phyloP scores from a whole-genome alignment of 2,888 invertebrate genomes.

The Blera fallax region DNA sequence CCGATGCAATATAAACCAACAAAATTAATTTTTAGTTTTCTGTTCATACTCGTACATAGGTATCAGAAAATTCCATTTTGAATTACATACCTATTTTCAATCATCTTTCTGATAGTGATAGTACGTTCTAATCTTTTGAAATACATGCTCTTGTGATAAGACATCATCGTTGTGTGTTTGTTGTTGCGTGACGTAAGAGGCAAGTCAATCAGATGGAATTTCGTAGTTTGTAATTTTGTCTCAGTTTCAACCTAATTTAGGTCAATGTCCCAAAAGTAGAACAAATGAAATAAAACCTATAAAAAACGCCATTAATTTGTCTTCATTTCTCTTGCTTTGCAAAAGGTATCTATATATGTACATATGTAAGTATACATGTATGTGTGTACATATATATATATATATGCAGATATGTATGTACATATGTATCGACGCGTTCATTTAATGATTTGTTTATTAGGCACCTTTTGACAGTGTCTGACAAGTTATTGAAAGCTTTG shows the following conservation, averaged over 20 bases:
- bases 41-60: too few relatives aligned
- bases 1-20: background rate
- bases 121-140: slow-evolving; percentile 34
- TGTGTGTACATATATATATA: background rate
- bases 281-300: background rate
- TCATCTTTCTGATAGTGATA: slow-evolving; percentile 9
- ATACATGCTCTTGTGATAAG: slow-evolving; percentile 1
- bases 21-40: background rate
- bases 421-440: too few relatives aligned
- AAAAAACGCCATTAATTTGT: background rate
- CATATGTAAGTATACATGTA: background rate
- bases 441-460: background rate
- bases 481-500: background rate
- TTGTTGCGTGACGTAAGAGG: slow-evolving; percentile 1
- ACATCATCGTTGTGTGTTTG: background rate
- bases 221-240: background rate
- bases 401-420: background rate
- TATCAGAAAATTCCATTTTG: too few relatives aligned
- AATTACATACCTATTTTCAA: background rate
- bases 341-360: background rate
- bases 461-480: background rate
- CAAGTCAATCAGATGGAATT: background rate
- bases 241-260: background rate
- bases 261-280: slow-evolving; percentile 27
- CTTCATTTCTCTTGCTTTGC: background rate